Base-by-base conservation (phyloP, 2,113 vertebrate genomes). In the Hydrochoerus hydrochaeris region DNA sequence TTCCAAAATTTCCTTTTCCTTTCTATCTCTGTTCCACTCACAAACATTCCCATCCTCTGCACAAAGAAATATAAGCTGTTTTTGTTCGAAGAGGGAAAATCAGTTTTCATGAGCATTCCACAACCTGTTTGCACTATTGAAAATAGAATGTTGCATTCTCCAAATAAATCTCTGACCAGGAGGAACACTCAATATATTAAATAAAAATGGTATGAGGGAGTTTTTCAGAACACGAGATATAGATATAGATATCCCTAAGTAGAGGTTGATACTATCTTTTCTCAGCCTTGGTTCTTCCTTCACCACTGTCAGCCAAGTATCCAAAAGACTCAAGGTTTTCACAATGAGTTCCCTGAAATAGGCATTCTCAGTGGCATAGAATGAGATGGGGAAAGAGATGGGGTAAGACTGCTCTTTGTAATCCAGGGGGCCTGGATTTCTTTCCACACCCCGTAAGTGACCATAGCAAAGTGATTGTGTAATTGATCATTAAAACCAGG, bases 1-100 rank as follows among this genome's bases (percentile, higher is more conserved):
- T 30, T 93, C 44, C 11, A 71, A 86, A 93, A 91, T 54, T 71
- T 92, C 32, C 81, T 71, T 67, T 83, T 95, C 4, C 46, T 95
- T 95, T 91, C 73, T 60, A 88, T 73, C 19, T 7, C 16, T 85
- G 85, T 78, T 82, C 44, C 6, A 93, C 84, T 65, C 28, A 82
- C 38, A 90, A 93, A 41, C 46, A 80, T 24, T 16, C 19, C 19
- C 7, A 46, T 46, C 54, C 22, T 63, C 75, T 87, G 20, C 52
- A 85, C 35, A 89, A 67, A 30, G 46, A 80, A 41, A 77, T 3
- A 75, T 41, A 19, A 88, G 35, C 44, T 89, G 3, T n/a, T 49
- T 77, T 49, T 30, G 32, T 65, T 65, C 82, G 28, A 41, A 96
- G 54, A 32, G 63, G 19, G 4, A 57, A 77, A 65, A 60, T 58